Base-by-base conservation (phyloP, 92 coral and sea anemone species). In the Pocillopora grandis region DNA sequence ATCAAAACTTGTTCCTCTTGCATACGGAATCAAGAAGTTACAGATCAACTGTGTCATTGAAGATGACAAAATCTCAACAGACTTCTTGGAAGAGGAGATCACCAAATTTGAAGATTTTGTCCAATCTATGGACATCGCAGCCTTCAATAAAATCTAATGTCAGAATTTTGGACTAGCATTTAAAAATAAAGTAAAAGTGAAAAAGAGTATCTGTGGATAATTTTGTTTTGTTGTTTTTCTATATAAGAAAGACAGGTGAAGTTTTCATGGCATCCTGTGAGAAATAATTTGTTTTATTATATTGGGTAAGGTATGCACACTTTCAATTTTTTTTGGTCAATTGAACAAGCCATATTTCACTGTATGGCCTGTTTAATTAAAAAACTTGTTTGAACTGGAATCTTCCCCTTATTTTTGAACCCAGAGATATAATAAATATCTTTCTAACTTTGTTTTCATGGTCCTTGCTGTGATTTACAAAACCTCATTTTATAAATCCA, bases 101-200 rank as follows among this genome's bases (percentile, higher is more conserved):
- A 77, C 89, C 4, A 90, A 84, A 58, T 94, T 92, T 66, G 99
- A 94, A 62, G 99, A 96, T 49, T 62, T 20, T 18, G 90, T 96
- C 58, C 99, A 96, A 80, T 96, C 99, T 7, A 89, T 96, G 86
- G 99, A 96, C 80, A 75, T 96, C 42, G 99, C 98, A 14, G 96
- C 99, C 56, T 96, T 96, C 68, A 96, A 96, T 88, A 96, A 96
- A 87, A 79, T 96, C 81, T 94, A 91, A 90, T 72, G 65, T 35
- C 76, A 59, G 79, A 66, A 71, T 23, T 36, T 58, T 21, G 66
- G 69, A 74, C 65, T 59, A 31, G 48, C 1, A 20, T 61, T 27
- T 58, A 37, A 72, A 59, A 36, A 12, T 33, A 57, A 69, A 56
- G 31, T 13, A 81, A 70, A 18, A 62, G 48, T n/a, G 2, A 65